A percentile compares a stretch with the other conserved stretches of the same genome.
These are phyloP conservation scores for Eutolmus rufibarbis DNA, from an alignment of 2,888 invertebrate species.

Conservation along the genomic window DNA sequence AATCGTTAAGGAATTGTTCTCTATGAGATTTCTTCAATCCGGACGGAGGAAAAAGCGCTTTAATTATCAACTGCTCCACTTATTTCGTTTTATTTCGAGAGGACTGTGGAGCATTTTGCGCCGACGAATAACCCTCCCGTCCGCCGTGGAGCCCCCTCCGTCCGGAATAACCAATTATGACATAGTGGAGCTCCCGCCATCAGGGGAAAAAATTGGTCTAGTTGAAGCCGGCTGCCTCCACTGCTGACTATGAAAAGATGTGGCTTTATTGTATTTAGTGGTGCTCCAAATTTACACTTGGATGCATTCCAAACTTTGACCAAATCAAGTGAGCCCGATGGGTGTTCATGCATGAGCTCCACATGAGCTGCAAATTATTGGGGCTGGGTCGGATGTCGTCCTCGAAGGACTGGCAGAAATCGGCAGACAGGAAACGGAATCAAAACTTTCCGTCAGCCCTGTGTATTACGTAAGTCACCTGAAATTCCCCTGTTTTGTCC, in stretches of 20 bases:
- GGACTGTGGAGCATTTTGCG: neutral
- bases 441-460: neutral
- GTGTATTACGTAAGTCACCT: neutral
- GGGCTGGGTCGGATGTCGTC: neutral
- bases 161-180: neutral
- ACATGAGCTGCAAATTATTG: neutral
- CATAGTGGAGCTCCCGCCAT: neutral
- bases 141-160: neutral
- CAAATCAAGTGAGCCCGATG: constrained; percentile 2
- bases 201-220: neutral
- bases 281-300: constrained; percentile 3
- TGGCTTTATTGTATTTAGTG: constrained; percentile 3
- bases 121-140: neutral
- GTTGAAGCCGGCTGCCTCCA: neutral
- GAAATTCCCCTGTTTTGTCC: neutral
- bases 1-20: neutral
- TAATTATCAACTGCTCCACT: neutral
- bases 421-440: neutral
- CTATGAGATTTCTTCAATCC: neutral
- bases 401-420: neutral
- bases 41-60: neutral
- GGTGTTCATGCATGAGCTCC: neutral
- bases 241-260: neutral
- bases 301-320: constrained; percentile 3
- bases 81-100: neutral